Conservation (phyloP, 2,888 invertebrate species). For the Eilema depressum region DNA sequence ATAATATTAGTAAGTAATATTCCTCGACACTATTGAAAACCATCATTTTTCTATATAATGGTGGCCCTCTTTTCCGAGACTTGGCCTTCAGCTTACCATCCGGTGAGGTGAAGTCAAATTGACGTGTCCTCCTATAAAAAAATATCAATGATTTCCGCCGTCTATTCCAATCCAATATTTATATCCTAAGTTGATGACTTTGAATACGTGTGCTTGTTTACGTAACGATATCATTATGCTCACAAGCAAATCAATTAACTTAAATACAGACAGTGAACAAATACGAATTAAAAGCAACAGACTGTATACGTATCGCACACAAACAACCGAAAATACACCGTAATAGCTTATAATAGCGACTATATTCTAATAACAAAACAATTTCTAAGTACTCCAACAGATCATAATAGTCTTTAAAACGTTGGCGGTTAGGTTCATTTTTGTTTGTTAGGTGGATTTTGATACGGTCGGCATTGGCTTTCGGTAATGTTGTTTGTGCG, state of each 20-base stretch:
- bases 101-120: too few species aligned
- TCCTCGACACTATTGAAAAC: too few species aligned
- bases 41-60: too few species aligned
- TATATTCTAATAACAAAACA: constrained; percentile 27
- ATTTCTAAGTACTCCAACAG: constrained; percentile 7
- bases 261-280: constrained; percentile 45
- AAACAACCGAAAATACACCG: constrained; percentile 47
- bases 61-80: too few species aligned
- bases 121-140: too few species aligned
- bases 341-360: constrained; percentile 36
- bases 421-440: constrained; percentile 51
- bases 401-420: constrained; percentile 40
- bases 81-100: too few species aligned
- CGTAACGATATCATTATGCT: constrained; percentile 22
- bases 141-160: too few species aligned
- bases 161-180: too few species aligned
- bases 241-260: constrained; percentile 51
- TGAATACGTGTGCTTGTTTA: too few species aligned
- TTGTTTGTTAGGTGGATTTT: constrained; percentile 43
- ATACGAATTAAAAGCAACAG: constrained; percentile 46
- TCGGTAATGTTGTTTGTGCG: constrained; percentile 50
- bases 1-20: too few species aligned
- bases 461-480: constrained; percentile 50
- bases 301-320: constrained; percentile 32
- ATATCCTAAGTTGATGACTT: too few species aligned